Evolutionary conservation across 1,140 invertebrate species (phyloP), one percentile per base, ranked within the genome.

Genomic region (Sycophila sp.): DNA sequence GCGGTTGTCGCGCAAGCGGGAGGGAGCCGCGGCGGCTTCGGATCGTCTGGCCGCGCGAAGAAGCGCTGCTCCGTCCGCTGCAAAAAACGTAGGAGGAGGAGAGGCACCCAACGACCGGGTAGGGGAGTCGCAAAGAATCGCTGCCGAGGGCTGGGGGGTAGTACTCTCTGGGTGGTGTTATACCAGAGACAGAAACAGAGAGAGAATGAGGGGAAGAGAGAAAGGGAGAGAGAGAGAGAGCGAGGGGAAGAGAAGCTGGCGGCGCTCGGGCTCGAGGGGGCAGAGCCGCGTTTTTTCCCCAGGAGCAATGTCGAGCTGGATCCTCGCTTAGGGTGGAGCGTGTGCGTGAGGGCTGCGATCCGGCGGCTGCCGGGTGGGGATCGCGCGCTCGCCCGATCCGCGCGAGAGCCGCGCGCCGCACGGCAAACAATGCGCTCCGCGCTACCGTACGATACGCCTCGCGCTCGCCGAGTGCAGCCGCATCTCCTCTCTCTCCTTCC

Each of bases 341-440:
- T 13, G 42, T 19, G 42, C 4, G 42, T 17, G 28, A 53, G 51
- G 51, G 51, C 28, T 47, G 42, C 24, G 17, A 22, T 3, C 6
- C 17, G 4, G 42, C 42, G 26, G n/a, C 8, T 13, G 30, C 8
- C 1, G n/a, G 62, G 45, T 34, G 4, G 30, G 7, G 47, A 17
- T 24, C 34, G 69, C 73, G 36, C 36, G 38, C 24, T 13, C 24
- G 42, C 32, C 28, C n/a, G n/a, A n/a, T n/a, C n/a, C 53, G 32
- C 30, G 66, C 15, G 66, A 60, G 40, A 36, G 42, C 66, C n/a
- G n/a, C n/a, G n/a, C n/a, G n/a, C n/a, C n/a, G n/a, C n/a, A n/a
- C n/a, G 56, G 13, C 34, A 30, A 78, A 79, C 80, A 83, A 81
- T 81, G 81, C 77, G 76, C 76, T 68, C 68, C 74, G 77, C 80